Evolutionary conservation across 2,113 vertebrate species (phyloP), one percentile per base, ranked within the genome.

Genomic region (Columba janthina): DNA sequence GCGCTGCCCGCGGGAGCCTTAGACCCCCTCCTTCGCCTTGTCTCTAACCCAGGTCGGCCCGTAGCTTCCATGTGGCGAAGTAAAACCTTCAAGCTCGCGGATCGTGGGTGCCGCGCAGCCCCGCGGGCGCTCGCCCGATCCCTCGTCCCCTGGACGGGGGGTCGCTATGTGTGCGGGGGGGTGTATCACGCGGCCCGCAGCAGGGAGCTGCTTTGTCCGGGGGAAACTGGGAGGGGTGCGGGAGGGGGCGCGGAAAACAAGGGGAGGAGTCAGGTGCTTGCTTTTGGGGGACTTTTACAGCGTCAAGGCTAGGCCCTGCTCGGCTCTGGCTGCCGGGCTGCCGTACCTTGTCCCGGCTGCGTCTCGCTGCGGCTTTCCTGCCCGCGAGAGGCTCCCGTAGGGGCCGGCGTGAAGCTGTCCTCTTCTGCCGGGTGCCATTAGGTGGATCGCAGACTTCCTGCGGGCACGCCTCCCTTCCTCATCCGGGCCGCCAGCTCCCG

Each of bases 71-170:
- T 26, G 5, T 1, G 50, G 9, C 2, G 11, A 48, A 25, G 34
- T 7, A 29, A 54, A 71, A 7, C 6, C 10, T 12, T 8, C 26
- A 1, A 10, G 44, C 3, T 8, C 6, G 11, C 2, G 11, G 7
- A 25, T 7, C 4, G 10, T 1, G 50, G 16, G 24, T 6, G 24
- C 50, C 16, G 31, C 10, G 12, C 51, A 18, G 24, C 15, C 12
- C 42, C 31, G 29, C 24, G 34, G 51, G 16, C 5, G 5, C 34
- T 13, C 31, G 16, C 12, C 54, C 20, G 32, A 19, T 25, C 4
- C 8, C 29, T 8, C 9, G 18, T 70, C 1, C 7, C 8, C 11
- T 65, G 11, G 64, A 10, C 3, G 31, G 12, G 31, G 6, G n/a
- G 4, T 46, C 7, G 0, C 22, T 51, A 8, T 46, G 44, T 19